A percentile compares a stretch with the other conserved stretches of the same genome.
These are phyloP conservation scores for Passer montanus DNA, from an alignment of 2,113 vertebrate genomes.

Conservation along the genomic window DNA sequence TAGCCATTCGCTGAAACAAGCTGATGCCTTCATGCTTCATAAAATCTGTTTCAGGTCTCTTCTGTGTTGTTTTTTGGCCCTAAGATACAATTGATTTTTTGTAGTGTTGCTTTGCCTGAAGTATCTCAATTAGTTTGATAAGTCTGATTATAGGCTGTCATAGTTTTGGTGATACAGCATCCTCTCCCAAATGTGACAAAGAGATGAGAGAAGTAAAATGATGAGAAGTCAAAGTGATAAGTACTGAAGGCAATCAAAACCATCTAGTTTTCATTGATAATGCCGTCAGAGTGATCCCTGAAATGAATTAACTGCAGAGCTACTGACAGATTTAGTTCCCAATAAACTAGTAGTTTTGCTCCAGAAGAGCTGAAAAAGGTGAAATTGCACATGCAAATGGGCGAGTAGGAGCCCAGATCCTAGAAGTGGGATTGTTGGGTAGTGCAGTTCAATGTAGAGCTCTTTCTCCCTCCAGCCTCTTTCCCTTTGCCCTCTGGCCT, in stretches of 20 bases:
- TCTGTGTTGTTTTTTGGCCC: not conserved
- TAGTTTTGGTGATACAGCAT: not conserved
- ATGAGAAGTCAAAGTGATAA: not conserved
- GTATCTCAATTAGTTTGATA: not conserved
- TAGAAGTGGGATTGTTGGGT: not conserved
- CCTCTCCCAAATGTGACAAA: not conserved
- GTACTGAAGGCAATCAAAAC: not conserved
- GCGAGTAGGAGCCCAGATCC: not conserved
- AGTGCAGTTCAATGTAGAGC: not conserved
- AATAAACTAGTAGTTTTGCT: not conserved
- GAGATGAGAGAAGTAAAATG: not conserved
- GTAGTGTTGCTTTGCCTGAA: not conserved
- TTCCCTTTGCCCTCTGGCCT: accelerated
- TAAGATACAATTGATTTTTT: not conserved
- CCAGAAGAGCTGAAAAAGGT: not conserved
- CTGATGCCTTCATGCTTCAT: not conserved
- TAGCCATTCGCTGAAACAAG: not conserved
- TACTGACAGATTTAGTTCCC: not conserved
- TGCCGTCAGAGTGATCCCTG: not conserved
- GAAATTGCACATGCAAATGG: not conserved
- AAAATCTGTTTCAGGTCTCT: not conserved
- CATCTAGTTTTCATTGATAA: not conserved
- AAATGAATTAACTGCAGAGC: not conserved
- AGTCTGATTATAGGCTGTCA: not conserved
- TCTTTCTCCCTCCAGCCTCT: not conserved